These are phyloP conservation scores for Metopolophium dirhodum DNA, from an alignment of 1,140 invertebrate genomes.

Conservation along the genomic window DNA sequence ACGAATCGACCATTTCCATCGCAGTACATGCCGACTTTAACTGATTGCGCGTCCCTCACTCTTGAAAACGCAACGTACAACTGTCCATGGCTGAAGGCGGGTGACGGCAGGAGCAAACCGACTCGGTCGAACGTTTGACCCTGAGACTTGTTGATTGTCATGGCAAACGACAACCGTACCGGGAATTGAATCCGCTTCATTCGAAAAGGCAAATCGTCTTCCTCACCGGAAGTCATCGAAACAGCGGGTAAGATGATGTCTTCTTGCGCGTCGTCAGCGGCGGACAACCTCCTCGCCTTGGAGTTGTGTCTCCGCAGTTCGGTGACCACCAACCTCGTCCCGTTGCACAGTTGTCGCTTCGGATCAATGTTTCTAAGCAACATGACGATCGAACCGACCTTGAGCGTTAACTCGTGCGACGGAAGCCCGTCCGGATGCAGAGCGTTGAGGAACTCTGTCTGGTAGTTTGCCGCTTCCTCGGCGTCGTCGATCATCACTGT, in stretches of 20 bases:
- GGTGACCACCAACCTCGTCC: slow-evolving; percentile 62
- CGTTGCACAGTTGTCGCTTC: slow-evolving; percentile 63
- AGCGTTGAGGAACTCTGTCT: not conserved
- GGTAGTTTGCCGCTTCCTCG: not conserved
- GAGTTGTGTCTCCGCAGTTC: not conserved
- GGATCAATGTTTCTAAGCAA: slow-evolving; percentile 62
- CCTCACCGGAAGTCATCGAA: not conserved
- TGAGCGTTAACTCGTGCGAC: slow-evolving; percentile 62
- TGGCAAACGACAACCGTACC: slow-evolving; percentile 61
- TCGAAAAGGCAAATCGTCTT: not conserved
- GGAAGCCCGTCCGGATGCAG: slow-evolving; percentile 61
- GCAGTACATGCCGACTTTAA: too few relatives aligned
- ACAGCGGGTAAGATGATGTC: not conserved
- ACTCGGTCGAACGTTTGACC: too few relatives aligned
- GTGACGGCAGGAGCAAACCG: too few relatives aligned
- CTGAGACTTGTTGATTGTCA: slow-evolving; percentile 64
- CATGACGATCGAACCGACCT: not conserved
- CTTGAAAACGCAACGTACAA: too few relatives aligned
- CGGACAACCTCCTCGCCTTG: not conserved
- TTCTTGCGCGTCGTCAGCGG: not conserved
- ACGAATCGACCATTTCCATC: too few relatives aligned
- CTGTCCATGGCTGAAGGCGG: too few relatives aligned
- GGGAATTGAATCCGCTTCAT: not conserved
- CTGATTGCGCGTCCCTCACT: too few relatives aligned
- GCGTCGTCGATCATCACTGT: too few relatives aligned